A percentile compares a stretch with the other conserved stretches of the same genome.
Conservation (phyloP, 2,113 vertebrate species). For the Oreochromis aureus region DNA sequence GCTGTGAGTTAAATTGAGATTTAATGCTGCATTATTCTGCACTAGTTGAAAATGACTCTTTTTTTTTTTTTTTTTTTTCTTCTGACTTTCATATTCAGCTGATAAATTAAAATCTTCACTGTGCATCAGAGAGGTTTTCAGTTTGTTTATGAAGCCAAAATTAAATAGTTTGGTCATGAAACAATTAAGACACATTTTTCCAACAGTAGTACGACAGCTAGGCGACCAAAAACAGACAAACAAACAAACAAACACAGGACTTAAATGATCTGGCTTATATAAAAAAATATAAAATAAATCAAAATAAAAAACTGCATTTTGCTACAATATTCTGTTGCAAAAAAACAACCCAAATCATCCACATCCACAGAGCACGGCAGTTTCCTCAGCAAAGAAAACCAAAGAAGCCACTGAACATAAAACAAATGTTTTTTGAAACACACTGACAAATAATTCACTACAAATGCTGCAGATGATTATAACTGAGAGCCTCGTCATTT, state of each 20-base stretch:
- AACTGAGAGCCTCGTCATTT: neutral
- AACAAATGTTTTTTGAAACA: neutral
- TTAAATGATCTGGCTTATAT: accelerated
- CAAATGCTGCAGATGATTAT: neutral
- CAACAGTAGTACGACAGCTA: neutral
- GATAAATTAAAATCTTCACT: neutral
- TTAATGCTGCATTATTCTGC: neutral
- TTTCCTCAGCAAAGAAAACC: neutral
- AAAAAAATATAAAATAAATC: neutral
- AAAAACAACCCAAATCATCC: neutral
- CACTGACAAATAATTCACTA: neutral
- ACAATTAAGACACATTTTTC: neutral
- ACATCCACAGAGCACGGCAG: neutral
- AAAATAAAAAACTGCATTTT: neutral
- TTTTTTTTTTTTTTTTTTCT: neutral
- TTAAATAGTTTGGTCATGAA: accelerated
- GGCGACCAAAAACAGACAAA: neutral
- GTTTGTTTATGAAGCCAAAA: neutral
- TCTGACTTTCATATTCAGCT: accelerated
- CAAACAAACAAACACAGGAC: accelerated
- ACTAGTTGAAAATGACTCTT: neutral
- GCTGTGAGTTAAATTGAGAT: neutral
- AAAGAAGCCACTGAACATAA: neutral
- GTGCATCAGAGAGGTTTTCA: neutral
- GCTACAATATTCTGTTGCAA: neutral